Conservation (phyloP, 2,888 invertebrate genomes). For the Macaria liturata region DNA sequence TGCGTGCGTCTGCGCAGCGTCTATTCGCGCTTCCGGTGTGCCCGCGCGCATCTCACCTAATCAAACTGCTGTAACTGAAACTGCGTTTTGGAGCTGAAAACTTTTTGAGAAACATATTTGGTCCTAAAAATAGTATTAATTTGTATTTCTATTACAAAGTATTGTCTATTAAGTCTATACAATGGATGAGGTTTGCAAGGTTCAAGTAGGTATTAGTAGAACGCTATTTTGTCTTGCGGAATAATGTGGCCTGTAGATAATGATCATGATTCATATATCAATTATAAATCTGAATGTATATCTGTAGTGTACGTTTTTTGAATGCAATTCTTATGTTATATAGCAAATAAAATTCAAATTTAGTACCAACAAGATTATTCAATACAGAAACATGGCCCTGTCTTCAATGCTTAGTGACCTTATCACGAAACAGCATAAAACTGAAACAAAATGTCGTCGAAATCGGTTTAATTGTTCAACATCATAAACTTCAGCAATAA, state of each 20-base stretch:
- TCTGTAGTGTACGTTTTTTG: too few species aligned
- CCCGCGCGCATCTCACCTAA: slow-evolving; percentile 57
- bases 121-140: too few species aligned
- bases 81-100: neutral
- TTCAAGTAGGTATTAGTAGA: too few species aligned
- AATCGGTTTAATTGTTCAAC: slow-evolving; percentile 60
- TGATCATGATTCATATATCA: too few species aligned
- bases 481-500: slow-evolving; percentile 57
- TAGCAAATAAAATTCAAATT: neutral
- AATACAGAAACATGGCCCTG: slow-evolving; percentile 17
- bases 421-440: slow-evolving; percentile 39
- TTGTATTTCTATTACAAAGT: too few species aligned
- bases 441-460: slow-evolving; percentile 43
- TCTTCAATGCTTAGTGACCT: slow-evolving; percentile 32
- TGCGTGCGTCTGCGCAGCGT: slow-evolving; percentile 79
- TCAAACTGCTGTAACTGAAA: neutral
- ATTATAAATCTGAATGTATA: too few species aligned
- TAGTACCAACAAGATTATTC: neutral
- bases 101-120: too few species aligned
- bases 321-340: too few species aligned
- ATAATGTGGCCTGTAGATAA: too few species aligned
- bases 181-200: too few species aligned
- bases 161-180: too few species aligned
- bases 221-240: too few species aligned
- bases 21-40: slow-evolving; percentile 78